These are phyloP conservation scores for Cyclina sinensis DNA, from an alignment of 1,140 invertebrate species.

Conservation along the genomic window DNA sequence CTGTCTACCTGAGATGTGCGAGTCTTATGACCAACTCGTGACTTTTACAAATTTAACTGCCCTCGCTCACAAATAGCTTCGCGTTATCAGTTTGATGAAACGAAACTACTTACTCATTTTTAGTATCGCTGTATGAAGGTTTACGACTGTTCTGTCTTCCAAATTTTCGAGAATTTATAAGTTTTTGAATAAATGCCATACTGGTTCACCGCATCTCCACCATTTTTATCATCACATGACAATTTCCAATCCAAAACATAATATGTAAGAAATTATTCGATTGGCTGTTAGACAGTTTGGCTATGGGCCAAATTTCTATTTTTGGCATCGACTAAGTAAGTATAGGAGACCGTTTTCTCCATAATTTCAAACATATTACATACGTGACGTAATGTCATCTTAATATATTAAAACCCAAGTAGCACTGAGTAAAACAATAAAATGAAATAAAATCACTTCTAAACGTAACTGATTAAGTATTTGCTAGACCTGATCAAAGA, in stretches of 20 bases:
- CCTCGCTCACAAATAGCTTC: too few species aligned
- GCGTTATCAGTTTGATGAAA: too few species aligned
- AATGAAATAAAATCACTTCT: too few species aligned
- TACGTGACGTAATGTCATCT: too few species aligned
- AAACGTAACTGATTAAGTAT: too few species aligned
- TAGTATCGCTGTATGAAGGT: slow-evolving; percentile 35
- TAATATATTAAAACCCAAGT: too few species aligned
- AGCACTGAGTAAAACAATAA: too few species aligned
- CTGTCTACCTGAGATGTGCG: too few species aligned
- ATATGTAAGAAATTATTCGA: neutral
- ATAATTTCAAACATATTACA: too few species aligned
- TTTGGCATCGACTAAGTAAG: neutral
- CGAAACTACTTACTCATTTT: slow-evolving; percentile 47
- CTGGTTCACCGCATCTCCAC: slow-evolving; percentile 55
- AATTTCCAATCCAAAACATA: neutral
- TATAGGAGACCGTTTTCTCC: too few species aligned
- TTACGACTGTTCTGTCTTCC: slow-evolving; percentile 57
- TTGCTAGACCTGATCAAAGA: too few species aligned
- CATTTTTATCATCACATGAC: slow-evolving; percentile 55
- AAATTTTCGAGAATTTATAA: slow-evolving; percentile 64
- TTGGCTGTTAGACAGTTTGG: slow-evolving; percentile 20
- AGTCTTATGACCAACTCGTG: slow-evolving; percentile 39
- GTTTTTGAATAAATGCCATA: slow-evolving; percentile 70
- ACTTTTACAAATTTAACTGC: slow-evolving; percentile 16
- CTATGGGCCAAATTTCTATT: slow-evolving; percentile 11